Base-by-base conservation (phyloP, 2,888 invertebrate species). In the Parnassius smintheus region DNA sequence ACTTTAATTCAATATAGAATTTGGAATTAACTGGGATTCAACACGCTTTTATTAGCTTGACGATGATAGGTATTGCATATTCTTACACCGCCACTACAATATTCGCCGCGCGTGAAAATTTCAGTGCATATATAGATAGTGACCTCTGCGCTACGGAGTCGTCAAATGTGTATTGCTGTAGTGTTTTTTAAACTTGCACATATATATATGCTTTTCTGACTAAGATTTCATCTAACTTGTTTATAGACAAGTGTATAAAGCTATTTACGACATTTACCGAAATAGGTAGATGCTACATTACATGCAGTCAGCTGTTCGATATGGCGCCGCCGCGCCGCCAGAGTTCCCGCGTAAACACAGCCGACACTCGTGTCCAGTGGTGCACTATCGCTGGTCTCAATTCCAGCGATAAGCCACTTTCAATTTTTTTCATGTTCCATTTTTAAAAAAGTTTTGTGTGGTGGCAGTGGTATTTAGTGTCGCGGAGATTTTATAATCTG, bases 241-340 rank as follows among this genome's bases (percentile, higher is more conserved):
- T 50, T 35, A 57, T 57, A 57, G 42, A 35, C 41, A 9, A 22
- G 41, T 18, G 57, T 35, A 41, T 50, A 13, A 18, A 18, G 10
- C 8, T 13, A 57, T 50, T 41, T 10, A 13, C 50, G 52, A 52
- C 59, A 54, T 54, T 54, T 35, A 35, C 35, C 18, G 56, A 51
- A 45, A 46, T 11, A 46, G n/a, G 35, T 35, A 35, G 35, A 35
- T 35, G 35, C 7, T 35, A 35, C 35, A 35, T 35, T 35, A 35
- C 35, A 35, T 35, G 4, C 55, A 63, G 64, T 70, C 70, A 69
- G 70, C 71, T 70, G 70, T 65, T 61, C 60, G 50, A 65, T 68
- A 69, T 71, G 68, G 54, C 44, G 57, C 50, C 64, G 60, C 65
- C 68, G 63, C 64, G 64, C 62, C 57, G 65, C 66, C 65, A 66